Evolutionary conservation across 1,140 invertebrate species (phyloP).

Genomic region (Orius insidiosus): DNA sequence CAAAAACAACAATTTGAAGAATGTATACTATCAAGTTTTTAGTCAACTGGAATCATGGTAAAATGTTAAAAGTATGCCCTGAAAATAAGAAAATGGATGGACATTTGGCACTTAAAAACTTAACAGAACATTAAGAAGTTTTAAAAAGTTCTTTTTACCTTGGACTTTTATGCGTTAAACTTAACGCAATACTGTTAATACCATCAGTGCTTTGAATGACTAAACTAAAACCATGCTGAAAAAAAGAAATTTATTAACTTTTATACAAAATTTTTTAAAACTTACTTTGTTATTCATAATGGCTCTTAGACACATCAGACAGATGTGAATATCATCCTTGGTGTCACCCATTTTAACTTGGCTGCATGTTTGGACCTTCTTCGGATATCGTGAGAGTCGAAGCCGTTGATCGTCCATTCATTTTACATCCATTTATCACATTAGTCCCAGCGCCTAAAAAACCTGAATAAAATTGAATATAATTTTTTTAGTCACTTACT

Average conservation of each 20-base stretch:
- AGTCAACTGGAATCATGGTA: too few species aligned
- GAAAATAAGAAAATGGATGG: too few species aligned
- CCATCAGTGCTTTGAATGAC: constrained; percentile 95
- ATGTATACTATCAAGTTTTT: too few species aligned
- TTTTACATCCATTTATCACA: constrained; percentile 7
- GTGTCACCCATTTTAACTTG: constrained; percentile 89
- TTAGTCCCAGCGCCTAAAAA: constrained; percentile 2
- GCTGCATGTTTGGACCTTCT: constrained; percentile 67
- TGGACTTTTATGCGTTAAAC: constrained; percentile 90
- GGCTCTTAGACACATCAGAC: constrained; percentile 95
- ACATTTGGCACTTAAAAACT: too few species aligned
- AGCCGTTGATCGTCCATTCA: constrained; percentile 12
- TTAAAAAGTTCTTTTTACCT: constrained; percentile 31
- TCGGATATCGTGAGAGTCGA: constrained; percentile 50
- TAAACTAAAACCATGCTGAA: constrained; percentile 94
- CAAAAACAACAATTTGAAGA: too few species aligned
- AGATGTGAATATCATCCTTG: constrained; percentile 97
- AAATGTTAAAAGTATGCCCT: too few species aligned
- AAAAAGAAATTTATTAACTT: constrained; percentile 24
- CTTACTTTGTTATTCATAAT: constrained; percentile 98
- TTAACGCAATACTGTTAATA: constrained; percentile 95
- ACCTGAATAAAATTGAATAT: neutral
- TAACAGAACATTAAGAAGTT: too few species aligned
- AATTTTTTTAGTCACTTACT: neutral
- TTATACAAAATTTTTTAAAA: too few species aligned